Conservation (phyloP, 2,797 vertebrate genomes). For the Cyclura pinguis region DNA sequence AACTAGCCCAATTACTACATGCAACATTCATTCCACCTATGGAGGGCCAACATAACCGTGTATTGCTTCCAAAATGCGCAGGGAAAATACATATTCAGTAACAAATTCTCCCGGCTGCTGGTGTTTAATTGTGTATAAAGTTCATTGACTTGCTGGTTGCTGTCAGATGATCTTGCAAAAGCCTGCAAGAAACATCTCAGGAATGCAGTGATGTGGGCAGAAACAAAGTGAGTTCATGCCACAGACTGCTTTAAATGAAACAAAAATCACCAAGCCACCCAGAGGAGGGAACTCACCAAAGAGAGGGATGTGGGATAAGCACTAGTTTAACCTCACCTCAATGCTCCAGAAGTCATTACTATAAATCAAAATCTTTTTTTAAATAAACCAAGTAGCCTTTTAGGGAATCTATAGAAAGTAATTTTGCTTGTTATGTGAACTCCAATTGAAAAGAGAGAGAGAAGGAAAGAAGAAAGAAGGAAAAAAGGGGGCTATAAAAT, state of each 20-base stretch:
- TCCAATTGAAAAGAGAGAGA: conserved; percentile 1
- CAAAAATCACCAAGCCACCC: conserved; percentile 75
- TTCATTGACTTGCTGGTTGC: conserved; percentile 90
- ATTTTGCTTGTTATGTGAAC: conserved; percentile 65
- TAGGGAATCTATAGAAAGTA: conserved; percentile 64
- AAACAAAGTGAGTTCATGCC: conserved; percentile 90
- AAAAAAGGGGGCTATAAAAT: too few relatives aligned
- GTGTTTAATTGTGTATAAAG: conserved; percentile 86
- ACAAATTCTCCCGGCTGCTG: conserved; percentile 75
- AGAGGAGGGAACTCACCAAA: conserved; percentile 73
- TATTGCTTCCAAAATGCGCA: conserved; percentile 68
- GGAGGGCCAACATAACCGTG: conserved; percentile 60
- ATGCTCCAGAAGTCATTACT: conserved; percentile 70
- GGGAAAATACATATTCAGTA: conserved; percentile 61
- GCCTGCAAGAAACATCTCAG: conserved; percentile 89
- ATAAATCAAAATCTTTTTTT: conserved; percentile 67
- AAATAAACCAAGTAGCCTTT: conserved; percentile 59
- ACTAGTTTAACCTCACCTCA: conserved; percentile 78
- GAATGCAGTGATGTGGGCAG: conserved; percentile 95
- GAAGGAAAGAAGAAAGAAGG: neutral
- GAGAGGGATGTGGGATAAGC: conserved; percentile 69
- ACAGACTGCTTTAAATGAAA: conserved; percentile 80
- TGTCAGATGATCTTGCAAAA: conserved; percentile 95
- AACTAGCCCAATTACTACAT: conserved; percentile 75
- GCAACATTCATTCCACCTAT: conserved; percentile 65